Conservation (phyloP, 2,113 vertebrate genomes). For the Triplophysa siluroides region DNA sequence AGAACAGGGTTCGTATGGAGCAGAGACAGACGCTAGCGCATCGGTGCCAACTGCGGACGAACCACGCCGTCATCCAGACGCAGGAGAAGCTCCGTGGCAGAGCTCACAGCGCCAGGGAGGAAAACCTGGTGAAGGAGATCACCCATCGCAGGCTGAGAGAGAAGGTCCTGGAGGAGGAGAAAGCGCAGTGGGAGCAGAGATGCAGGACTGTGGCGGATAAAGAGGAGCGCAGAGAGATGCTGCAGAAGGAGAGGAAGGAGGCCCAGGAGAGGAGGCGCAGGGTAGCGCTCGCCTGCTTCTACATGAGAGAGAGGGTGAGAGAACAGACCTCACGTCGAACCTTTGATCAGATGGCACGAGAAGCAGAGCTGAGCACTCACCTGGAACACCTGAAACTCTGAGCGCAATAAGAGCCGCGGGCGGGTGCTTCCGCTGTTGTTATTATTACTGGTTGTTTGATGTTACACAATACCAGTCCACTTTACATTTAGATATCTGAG, state of each 20-base stretch:
- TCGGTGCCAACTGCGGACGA: conserved; percentile 62
- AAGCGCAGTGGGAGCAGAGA: conserved; percentile 55
- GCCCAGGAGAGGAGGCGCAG: conserved; percentile 66
- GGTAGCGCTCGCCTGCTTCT: conserved; percentile 66
- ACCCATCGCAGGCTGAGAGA: conserved; percentile 67
- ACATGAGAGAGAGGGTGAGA: conserved; percentile 69
- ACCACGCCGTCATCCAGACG: conserved; percentile 54
- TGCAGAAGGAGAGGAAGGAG: conserved; percentile 65
- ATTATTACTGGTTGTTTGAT: not conserved
- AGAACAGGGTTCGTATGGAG: conserved; percentile 53
- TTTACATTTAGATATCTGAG: too few relatives aligned
- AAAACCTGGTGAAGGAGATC: conserved; percentile 61
- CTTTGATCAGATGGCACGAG: conserved; percentile 67
- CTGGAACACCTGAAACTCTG: conserved; percentile 62
- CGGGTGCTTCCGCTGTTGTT: too few relatives aligned
- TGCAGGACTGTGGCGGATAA: conserved; percentile 66
- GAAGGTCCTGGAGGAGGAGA: conserved; percentile 70
- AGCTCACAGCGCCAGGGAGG: conserved; percentile 50
- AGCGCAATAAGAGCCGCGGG: not conserved
- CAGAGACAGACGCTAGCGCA: conserved; percentile 63
- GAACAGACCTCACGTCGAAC: conserved; percentile 60
- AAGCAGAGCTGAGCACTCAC: conserved; percentile 64
- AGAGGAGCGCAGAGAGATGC: conserved; percentile 67
- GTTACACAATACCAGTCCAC: too few relatives aligned
- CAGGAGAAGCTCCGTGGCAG: conserved; percentile 41